Evolutionary conservation across 2,113 vertebrate genomes (phyloP), one percentile per base, ranked within the genome.

Genomic region (Pantherophis guttatus): DNA sequence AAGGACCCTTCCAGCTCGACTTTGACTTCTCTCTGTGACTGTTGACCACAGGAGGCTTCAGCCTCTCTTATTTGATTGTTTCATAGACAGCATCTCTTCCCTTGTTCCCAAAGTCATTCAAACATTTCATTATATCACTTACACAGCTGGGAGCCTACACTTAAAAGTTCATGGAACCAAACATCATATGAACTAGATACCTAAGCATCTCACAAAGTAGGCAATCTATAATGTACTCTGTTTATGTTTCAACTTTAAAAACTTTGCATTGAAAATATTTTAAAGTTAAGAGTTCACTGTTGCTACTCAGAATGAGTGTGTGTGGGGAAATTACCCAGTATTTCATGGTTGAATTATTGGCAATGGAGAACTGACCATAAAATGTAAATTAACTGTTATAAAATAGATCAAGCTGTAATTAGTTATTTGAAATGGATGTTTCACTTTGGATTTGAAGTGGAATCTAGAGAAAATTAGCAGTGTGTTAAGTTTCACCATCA

Each of bases 361-460:
- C 55, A 93, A 85, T 90, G 89, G 29, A 24, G 93, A 23, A 90
- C 19, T 13, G 29, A 94, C 48, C 88, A 90, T 7, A 93, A 86
- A 8, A 21, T 87, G 90, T 92, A 94, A 96, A 96, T 96, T 59
- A 94, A 55, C 17, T 94, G 93, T 58, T 95, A 26, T 81, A 62
- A 8, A 89, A 59, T 90, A 94, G 26, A 93, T 95, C 94, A 94
- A 10, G 91, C 94, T 94, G 88, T 93, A 93, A 90, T 94, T 95
- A 58, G 29, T 94, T 92, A 44, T 21, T 44, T 81, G 93, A 91
- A 94, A 95, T 90, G 92, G 53, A 24, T 95, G 93, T 95, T 94
- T 95, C 91, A 92, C 58, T 91, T 21, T 89, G 92, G 57, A 62
- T 94, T 1, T 96, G 33, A 44, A 52, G 50, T 95, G 86, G 44